These are phyloP conservation scores for Podocnemis expansa DNA, from an alignment of 2,113 vertebrate species.

Conservation along the genomic window DNA sequence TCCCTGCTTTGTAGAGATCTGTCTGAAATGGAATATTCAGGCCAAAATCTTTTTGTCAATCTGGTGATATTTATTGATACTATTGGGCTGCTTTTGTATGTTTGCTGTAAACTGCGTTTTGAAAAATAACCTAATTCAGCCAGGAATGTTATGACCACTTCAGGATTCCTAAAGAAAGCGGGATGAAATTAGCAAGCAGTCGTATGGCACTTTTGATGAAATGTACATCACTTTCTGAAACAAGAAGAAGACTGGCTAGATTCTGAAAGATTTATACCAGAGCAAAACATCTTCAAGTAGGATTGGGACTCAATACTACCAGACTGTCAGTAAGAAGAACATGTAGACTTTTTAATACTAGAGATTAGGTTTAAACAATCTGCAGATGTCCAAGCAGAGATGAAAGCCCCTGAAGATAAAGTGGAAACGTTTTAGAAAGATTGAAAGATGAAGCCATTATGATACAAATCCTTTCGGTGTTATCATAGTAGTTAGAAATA, in stretches of 20 bases:
- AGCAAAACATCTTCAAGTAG: neutral
- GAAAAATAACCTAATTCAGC: neutral
- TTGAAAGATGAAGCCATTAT: conserved; percentile 5
- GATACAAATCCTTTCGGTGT: conserved; percentile 29
- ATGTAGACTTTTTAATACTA: neutral
- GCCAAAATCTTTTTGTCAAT: conserved; percentile 18
- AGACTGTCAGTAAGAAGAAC: neutral
- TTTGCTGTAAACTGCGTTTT: conserved; percentile 22
- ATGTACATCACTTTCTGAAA: neutral
- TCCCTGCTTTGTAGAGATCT: neutral
- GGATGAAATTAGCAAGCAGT: too few relatives aligned
- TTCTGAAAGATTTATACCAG: neutral
- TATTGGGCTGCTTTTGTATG: conserved; percentile 18
- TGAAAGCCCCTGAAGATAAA: conserved; percentile 19
- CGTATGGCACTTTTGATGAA: too few relatives aligned
- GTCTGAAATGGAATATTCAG: conserved; percentile 43
- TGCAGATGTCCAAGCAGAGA: neutral
- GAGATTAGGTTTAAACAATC: neutral
- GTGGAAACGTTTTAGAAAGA: conserved; percentile 15
- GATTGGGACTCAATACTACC: neutral
- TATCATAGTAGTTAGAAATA: conserved; percentile 54
- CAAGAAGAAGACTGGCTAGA: neutral
- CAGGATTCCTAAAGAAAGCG: neutral
- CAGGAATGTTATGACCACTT: neutral
- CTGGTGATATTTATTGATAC: conserved; percentile 24